These are phyloP conservation scores for Allophyes oxyacanthae DNA, from an alignment of 2,888 invertebrate species.

Conservation along the genomic window DNA sequence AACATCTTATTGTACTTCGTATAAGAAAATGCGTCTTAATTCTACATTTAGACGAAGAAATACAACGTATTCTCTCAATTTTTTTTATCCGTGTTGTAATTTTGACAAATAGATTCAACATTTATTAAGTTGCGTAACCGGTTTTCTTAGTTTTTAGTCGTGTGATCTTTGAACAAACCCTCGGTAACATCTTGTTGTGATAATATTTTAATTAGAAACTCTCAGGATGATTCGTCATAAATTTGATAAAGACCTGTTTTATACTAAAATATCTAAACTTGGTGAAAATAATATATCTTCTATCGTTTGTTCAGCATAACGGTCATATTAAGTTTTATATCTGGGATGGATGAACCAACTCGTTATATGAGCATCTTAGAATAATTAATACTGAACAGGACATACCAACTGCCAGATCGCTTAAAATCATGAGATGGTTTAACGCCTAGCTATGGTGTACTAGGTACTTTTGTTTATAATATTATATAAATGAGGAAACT, in stretches of 20 bases:
- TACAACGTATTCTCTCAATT: not conserved
- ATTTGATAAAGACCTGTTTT: slow-evolving; percentile 21
- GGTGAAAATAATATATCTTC: slow-evolving; percentile 6
- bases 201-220: slow-evolving; percentile 31
- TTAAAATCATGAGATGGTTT: too few relatives aligned
- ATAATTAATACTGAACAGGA: too few relatives aligned
- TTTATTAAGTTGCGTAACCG: slow-evolving; percentile 39
- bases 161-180: slow-evolving; percentile 17
- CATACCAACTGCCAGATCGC: too few relatives aligned
- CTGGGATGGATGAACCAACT: too few relatives aligned
- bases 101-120: slow-evolving; percentile 22
- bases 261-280: not conserved
- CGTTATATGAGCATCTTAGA: too few relatives aligned
- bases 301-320: too few relatives aligned
- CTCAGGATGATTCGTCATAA: slow-evolving; percentile 43
- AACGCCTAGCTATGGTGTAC: too few relatives aligned
- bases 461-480: too few relatives aligned
- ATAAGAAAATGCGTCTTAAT: not conserved
- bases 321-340: too few relatives aligned
- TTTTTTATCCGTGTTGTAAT: slow-evolving; percentile 12
- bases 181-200: slow-evolving; percentile 15
- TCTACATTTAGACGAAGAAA: not conserved
- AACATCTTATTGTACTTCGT: not conserved
- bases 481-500: too few relatives aligned
- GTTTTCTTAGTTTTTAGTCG: slow-evolving; percentile 41